Evolutionary conservation across 2,113 vertebrate genomes (phyloP), one percentile per base, ranked within the genome.

Genomic region (Trachemys scripta): DNA sequence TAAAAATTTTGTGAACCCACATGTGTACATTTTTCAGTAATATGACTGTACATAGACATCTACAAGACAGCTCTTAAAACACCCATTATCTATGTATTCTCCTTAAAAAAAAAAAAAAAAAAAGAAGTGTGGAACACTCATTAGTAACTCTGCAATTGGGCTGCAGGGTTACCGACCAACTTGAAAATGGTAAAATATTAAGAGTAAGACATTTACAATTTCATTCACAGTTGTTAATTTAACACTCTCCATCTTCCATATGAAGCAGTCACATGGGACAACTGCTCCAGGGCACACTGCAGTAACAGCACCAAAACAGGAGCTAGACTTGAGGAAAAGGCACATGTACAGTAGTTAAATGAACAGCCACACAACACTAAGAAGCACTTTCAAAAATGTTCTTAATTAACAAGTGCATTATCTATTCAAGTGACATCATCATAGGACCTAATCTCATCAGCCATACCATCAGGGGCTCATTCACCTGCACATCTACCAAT

Each of bases 241-340:
- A 56, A 56, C 54, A 56, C 22, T 56, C 4, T 25, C 24, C 54
- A 56, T 25, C 54, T 56, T 93, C 19, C 69, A 84, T 87, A 79
- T 27, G 16, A 57, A 81, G 14, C 13, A 82, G 89, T 84, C 47
- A 13, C 9, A 82, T 75, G 35, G 8, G 6, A 80, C 16, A 84
- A 85, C 8, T 59, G 82, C 14, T 4, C 0, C 78, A 53, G 85
- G 0, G 87, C 16, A 45, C 42, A 54, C 10, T 59, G 59, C 24
- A 90, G 8, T 84, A 80, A n/a, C 94, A 82, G 12, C 20, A 89
- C 13, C 12, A 31, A 76, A 51, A 19, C 12, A 82, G 14, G 69
- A 12, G 54, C 54, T 56, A 56, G 54, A 56, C 54, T 56, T 20
- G 54, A 0, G 0, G n/a, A 27, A 95, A 94, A 83, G 1, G 1